phyloP scores from a whole-genome alignment of 2,113 vertebrate species.

The Girardinichthys multiradiatus region DNA sequence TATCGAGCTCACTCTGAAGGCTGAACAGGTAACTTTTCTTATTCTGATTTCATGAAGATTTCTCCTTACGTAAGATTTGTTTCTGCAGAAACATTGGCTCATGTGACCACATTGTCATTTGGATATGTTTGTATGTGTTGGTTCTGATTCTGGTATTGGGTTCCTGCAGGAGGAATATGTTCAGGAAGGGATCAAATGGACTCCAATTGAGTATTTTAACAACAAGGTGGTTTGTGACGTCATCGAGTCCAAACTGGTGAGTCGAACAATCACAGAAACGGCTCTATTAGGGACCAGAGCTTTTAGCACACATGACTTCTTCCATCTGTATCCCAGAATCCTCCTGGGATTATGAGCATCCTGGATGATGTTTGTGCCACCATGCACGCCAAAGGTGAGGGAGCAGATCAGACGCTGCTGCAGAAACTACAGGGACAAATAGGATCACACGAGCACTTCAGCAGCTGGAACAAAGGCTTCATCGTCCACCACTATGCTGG shows the following conservation, averaged over 20 bases:
- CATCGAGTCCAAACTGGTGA: constrained; percentile 87
- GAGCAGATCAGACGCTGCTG: constrained; percentile 84
- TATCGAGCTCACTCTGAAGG: constrained; percentile 86
- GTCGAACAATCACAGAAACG: constrained; percentile 18
- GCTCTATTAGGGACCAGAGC: background rate
- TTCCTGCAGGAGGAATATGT: constrained; percentile 83
- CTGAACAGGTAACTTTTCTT: constrained; percentile 80
- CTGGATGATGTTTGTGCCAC: constrained; percentile 87
- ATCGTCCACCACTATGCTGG: constrained; percentile 86
- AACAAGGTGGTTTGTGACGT: constrained; percentile 88
- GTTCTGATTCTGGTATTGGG: background rate
- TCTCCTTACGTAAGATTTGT: background rate
- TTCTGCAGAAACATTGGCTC: background rate
- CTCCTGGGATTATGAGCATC: constrained; percentile 84
- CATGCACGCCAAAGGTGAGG: constrained; percentile 88
- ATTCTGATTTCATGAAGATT: background rate
- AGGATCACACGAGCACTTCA: constrained; percentile 83
- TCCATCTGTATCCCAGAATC: constrained; percentile 73
- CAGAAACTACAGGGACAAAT: constrained; percentile 85
- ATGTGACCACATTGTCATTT: background rate
- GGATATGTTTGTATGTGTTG: background rate
- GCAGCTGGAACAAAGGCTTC: constrained; percentile 87
- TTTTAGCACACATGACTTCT: background rate
- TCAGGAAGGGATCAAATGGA: constrained; percentile 86
- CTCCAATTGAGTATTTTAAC: constrained; percentile 86